A percentile compares a stretch with the other conserved stretches of the same genome.
Evolutionary conservation across 1,140 invertebrate genomes (phyloP).

Genomic region (Parapsyche elsis): DNA sequence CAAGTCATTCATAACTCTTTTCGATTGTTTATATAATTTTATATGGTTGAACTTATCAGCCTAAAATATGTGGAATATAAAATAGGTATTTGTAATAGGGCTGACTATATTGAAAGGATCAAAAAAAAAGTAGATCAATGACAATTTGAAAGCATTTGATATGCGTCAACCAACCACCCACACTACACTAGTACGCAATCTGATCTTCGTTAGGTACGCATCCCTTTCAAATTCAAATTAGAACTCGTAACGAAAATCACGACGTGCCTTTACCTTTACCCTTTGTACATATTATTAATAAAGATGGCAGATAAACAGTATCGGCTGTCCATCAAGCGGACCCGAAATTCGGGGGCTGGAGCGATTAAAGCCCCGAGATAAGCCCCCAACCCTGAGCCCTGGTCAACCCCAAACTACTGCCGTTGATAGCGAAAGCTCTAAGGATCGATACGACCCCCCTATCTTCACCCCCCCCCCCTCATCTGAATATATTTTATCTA

Average conservation of each 20-base stretch:
- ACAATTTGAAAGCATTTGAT: too few species aligned
- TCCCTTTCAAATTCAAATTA: background rate
- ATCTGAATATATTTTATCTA: background rate
- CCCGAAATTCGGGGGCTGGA: constrained; percentile 8
- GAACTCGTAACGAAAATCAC: background rate
- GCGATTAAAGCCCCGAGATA: constrained; percentile 22
- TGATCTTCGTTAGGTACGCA: too few species aligned
- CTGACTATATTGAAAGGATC: too few species aligned
- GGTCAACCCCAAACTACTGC: background rate
- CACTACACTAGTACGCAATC: too few species aligned
- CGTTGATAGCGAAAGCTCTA: background rate
- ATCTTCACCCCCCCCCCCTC: background rate
- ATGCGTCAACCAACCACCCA: too few species aligned
- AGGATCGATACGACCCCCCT: background rate
- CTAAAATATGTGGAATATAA: too few species aligned
- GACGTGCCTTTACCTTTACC: background rate
- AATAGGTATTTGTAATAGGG: too few species aligned
- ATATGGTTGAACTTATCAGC: too few species aligned
- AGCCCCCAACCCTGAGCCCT: background rate
- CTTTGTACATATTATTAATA: constrained; percentile 29
- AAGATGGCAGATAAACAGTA: constrained; percentile 26
- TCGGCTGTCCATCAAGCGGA: background rate
- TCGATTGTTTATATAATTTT: too few species aligned
- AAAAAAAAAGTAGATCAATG: too few species aligned
- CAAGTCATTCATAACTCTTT: too few species aligned